Evolutionary conservation across 2,888 invertebrate genomes (phyloP).

Genomic region (Crocallis elinguaria): DNA sequence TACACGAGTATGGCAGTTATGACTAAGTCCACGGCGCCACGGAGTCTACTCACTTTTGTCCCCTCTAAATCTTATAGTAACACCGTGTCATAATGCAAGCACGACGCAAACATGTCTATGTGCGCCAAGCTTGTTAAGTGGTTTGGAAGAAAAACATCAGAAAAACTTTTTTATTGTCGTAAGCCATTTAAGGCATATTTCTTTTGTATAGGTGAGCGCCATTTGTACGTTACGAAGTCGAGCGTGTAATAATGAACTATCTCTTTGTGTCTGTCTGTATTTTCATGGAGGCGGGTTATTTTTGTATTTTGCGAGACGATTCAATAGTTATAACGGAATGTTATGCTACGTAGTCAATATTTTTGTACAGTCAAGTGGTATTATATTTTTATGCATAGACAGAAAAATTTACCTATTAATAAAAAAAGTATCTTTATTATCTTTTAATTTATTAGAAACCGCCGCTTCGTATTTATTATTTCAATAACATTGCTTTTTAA

Average conservation of each 20-base stretch:
- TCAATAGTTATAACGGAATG: background rate
- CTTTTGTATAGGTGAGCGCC: conserved; percentile 59
- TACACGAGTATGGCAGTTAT: conserved; percentile 56
- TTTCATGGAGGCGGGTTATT: conserved; percentile 33
- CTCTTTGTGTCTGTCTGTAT: conserved; percentile 43
- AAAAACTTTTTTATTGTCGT: conserved; percentile 82
- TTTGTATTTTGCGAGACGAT: conserved; percentile 24
- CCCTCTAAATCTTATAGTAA: conserved; percentile 83
- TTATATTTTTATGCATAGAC: background rate
- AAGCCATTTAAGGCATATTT: conserved; percentile 77
- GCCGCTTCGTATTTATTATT: no score
- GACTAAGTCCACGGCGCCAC: conserved; percentile 75
- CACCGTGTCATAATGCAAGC: conserved; percentile 84
- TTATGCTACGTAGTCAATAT: background rate
- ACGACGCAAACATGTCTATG: conserved; percentile 83
- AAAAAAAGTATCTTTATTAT: no score
- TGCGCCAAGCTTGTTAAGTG: conserved; percentile 85
- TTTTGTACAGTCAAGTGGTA: background rate
- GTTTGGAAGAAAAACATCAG: conserved; percentile 85
- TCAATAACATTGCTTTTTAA: no score
- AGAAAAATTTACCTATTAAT: background rate
- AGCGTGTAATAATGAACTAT: conserved; percentile 49
- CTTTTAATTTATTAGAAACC: no score
- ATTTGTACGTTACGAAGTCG: conserved; percentile 45
- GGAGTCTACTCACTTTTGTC: conserved; percentile 78